Evolutionary conservation across 2,113 vertebrate genomes (phyloP).

Genomic region (Emydocephalus ijimae): DNA sequence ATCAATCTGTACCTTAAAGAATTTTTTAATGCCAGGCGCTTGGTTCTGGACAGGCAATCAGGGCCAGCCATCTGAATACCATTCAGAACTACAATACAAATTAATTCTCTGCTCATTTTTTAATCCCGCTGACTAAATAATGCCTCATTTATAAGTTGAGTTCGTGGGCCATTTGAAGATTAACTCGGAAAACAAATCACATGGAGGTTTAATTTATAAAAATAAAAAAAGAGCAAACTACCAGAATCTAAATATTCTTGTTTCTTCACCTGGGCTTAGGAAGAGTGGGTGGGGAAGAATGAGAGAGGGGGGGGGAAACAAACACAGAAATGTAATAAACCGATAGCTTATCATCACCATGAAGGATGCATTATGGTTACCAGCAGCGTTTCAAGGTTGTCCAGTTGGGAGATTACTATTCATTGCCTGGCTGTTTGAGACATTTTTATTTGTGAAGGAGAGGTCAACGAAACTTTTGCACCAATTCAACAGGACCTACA

Average conservation of each 20-base stretch:
- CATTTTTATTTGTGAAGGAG: not conserved
- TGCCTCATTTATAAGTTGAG: constrained; percentile 19
- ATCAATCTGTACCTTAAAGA: not conserved
- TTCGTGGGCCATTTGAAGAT: constrained; percentile 25
- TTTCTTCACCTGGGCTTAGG: not conserved
- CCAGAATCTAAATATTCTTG: not conserved
- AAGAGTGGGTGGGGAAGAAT: too few species aligned
- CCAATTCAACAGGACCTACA: not conserved
- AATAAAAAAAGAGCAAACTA: constrained; percentile 1
- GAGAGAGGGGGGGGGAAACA: not conserved
- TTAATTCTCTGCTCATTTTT: constrained; percentile 26
- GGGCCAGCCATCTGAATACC: constrained; percentile 6
- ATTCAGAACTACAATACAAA: constrained; percentile 1
- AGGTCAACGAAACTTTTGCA: not conserved
- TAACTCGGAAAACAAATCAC: constrained; percentile 10
- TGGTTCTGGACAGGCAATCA: not conserved
- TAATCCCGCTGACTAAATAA: constrained; percentile 12
- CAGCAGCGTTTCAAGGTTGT: not conserved
- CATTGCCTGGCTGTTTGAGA: not conserved
- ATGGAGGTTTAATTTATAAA: not conserved
- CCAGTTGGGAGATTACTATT: not conserved
- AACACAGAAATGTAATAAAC: not conserved
- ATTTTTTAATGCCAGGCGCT: constrained; percentile 21
- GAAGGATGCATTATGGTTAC: not conserved
- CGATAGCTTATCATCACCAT: not conserved